Base-by-base conservation (phyloP, 1,140 invertebrate species). In the Drosophila miranda region DNA sequence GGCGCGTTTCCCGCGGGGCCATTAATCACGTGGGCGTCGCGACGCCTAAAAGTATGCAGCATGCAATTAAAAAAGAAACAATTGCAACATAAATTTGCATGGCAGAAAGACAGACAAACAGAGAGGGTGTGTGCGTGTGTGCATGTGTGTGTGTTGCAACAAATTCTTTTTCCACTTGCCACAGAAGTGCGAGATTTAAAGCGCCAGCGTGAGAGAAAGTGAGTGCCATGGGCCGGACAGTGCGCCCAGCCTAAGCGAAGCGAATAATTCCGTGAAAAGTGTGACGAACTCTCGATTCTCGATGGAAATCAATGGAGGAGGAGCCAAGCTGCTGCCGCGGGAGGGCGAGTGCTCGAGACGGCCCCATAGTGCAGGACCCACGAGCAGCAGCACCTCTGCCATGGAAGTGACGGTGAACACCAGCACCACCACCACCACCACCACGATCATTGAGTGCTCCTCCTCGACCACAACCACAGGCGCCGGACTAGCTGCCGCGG, bases 11-110 rank as follows among this genome's bases (percentile, higher is more conserved):
- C 55, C 52, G 28, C 62, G 66, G 55, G 60, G 45, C 44, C 69
- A 86, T 86, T 83, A 79, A 79, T 81, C 81, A 81, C 78, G 69
- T 77, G 77, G 78, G 63, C 55, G 64, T 45, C 61, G 61, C 73
- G 61, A 43, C 61, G 61, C 73, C 73, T 86, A 86, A 80, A 77
- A 82, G 78, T 55, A 66, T 74, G 75, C 76, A 64, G 61, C 57
- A 48, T 50, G 78, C 74, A 82, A 82, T 82, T 82, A 82, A 82
- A 82, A 82, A 64, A 67, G 52, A 63, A 78, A 71, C 53, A 78
- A 58, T 62, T 30, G 73, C 59, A 57, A 76, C 76, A 83, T 84
- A 79, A 83, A 83, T 83, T 80, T 83, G 51, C 70, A 52, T 61
- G 58, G 42, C 70, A 73, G 70, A 73, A 52, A 11, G 7, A 7